Evolutionary conservation across 2,113 vertebrate species (phyloP).

Genomic region (Hemicordylus capensis): DNA sequence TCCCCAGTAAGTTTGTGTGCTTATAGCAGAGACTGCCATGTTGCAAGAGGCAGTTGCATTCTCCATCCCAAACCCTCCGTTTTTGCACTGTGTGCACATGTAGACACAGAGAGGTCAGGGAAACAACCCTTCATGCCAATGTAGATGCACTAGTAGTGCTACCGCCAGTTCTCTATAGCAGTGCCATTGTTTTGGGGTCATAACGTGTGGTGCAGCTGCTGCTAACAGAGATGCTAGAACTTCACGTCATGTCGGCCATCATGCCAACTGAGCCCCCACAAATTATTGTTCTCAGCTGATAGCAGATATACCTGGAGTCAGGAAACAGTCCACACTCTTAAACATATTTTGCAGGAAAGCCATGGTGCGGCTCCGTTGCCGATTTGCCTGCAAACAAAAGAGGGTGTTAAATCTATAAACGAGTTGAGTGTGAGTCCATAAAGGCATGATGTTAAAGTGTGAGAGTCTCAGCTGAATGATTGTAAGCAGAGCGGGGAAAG

Average conservation of each 20-base stretch:
- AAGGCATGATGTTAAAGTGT: not conserved
- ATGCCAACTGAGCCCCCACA: not conserved
- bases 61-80: too few relatives aligned
- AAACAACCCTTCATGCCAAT: too few relatives aligned
- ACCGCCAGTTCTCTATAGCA: too few relatives aligned
- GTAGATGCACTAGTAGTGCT: too few relatives aligned
- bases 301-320: conserved; percentile 67
- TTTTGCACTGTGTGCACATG: not conserved
- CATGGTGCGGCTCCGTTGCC: conserved; percentile 70
- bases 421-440: fast-evolving
- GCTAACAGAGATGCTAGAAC: too few relatives aligned
- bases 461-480: not conserved
- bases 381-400: conserved; percentile 67
- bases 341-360: conserved; percentile 63
- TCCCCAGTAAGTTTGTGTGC: too few relatives aligned
- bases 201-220: too few relatives aligned
- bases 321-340: conserved; percentile 62
- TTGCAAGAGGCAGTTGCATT: too few relatives aligned
- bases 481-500: too few relatives aligned
- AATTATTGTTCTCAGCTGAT: not conserved
- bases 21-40: too few relatives aligned
- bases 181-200: too few relatives aligned
- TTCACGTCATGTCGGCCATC: too few relatives aligned
- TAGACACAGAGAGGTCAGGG: not conserved
- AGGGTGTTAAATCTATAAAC: not conserved